These are phyloP conservation scores for Ciona savignyi DNA, from an alignment of 23 tunicate species.

Conservation along the genomic window DNA sequence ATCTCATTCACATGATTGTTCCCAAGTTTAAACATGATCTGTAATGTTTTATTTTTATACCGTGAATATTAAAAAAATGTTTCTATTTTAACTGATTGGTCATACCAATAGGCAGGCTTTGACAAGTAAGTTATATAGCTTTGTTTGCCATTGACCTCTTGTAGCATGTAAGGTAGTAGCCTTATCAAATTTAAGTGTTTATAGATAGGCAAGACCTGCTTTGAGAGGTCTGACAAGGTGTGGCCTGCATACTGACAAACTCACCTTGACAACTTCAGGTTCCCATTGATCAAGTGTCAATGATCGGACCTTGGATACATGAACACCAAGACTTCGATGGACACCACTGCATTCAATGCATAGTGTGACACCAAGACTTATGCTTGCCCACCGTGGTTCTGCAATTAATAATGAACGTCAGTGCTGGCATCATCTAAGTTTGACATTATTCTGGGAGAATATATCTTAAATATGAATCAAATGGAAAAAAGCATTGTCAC, in stretches of 20 bases:
- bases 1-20: constrained; percentile 83
- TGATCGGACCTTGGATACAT: constrained; percentile 84
- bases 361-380: constrained; percentile 76
- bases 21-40: constrained; percentile 81
- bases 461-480: too few species aligned
- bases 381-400: constrained; percentile 96
- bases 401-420: not conserved
- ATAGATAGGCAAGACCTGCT: not conserved
- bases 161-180: too few species aligned
- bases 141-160: too few species aligned
- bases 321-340: constrained; percentile 95
- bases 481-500: too few species aligned
- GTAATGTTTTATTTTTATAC: too few species aligned
- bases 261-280: constrained; percentile 85
- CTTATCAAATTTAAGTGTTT: not conserved
- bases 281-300: constrained; percentile 92
- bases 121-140: too few species aligned
- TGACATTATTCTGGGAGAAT: too few species aligned
- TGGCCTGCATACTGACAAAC: not conserved
- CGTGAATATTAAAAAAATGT: too few species aligned
- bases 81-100: too few species aligned
- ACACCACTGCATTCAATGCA: constrained; percentile 95
- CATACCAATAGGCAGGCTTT: too few species aligned
- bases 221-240: not conserved
- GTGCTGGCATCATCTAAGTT: too few species aligned